Evolutionary conservation across 2,113 vertebrate genomes (phyloP), one percentile per base, ranked within the genome.

Genomic region (Oplegnathus fasciatus): DNA sequence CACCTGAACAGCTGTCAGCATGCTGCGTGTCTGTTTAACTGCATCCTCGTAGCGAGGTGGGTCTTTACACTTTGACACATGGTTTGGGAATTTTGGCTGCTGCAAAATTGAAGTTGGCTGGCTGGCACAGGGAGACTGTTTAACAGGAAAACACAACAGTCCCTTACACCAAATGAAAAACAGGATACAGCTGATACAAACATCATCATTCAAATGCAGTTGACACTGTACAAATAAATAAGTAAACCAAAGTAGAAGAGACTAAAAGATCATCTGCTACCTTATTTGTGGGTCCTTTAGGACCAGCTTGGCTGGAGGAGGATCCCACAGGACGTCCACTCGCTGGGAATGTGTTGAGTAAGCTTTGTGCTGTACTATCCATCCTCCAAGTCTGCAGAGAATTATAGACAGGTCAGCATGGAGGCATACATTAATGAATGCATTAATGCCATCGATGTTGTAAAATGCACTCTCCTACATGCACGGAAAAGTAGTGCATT

Each of bases 31-130:
- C 94, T 99, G 98, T 91, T 98, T 99, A 70, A 99, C 97, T 28
- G 98, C 98, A 67, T 99, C 98, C 93, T 99, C 98, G 0, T 99
- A 99, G 61, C 96, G 97, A 37, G 98, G 98, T 0, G 98, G 98
- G 75, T 99, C 98, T 95, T 98, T 97, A 42, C 95, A 92, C 94
- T 97, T 98, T 58, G 96, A 93, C 69, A 77, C 30, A 64, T 79
- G 89, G 8, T 96, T 92, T 65, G 82, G 94, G 80, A 95, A 97
- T 28, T 96, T 94, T 17, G 95, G 80, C 1, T 94, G 95, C 65
- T 96, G 89, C 66, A 94, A 64, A 94, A 91, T 88, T 62, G 86
- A 95, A 80, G 75, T 90, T 37, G 95, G 83, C 48, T 95, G 95
- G 60, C 93, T 89, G 44, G 95, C 88, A 6, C 95, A 93, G 9